A percentile compares a stretch with the other conserved stretches of the same genome.
Conservation (phyloP, 2,888 invertebrate genomes). For the Hemicrepidius hirtus region DNA sequence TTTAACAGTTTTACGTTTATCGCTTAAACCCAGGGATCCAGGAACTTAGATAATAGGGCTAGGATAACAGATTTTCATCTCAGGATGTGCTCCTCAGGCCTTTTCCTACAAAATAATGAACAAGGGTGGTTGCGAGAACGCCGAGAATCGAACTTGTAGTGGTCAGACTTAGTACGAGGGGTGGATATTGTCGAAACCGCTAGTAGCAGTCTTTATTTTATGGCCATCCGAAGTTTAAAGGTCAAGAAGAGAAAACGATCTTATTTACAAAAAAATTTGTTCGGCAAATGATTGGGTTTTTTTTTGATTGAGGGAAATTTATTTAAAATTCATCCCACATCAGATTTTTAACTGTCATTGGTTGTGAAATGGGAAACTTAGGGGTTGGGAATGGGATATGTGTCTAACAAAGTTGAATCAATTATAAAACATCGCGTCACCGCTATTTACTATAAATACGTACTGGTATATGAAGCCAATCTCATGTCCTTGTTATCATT, state of each 20-base stretch:
- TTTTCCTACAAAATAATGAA: conserved; percentile 32
- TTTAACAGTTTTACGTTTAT: neutral
- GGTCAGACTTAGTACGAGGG: conserved; percentile 16
- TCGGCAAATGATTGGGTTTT: neutral
- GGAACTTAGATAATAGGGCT: conserved; percentile 23
- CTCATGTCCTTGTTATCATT: conserved; percentile 53
- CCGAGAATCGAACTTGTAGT: conserved; percentile 27
- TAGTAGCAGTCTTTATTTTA: conserved; percentile 16
- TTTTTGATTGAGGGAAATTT: conserved; percentile 4
- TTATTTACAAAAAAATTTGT: too few species aligned
- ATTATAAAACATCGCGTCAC: conserved; percentile 35
- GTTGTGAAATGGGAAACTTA: neutral
- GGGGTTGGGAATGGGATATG: neutral
- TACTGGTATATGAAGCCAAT: conserved; percentile 51
- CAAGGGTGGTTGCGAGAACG: conserved; percentile 21
- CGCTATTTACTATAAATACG: conserved; percentile 49
- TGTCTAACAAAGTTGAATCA: conserved; percentile 26
- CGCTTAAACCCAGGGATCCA: neutral
- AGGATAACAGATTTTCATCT: conserved; percentile 37
- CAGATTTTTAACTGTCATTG: neutral
- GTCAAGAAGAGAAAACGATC: neutral
- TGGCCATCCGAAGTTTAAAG: neutral
- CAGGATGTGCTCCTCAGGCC: conserved; percentile 19
- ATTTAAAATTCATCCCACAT: neutral
- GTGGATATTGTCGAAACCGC: conserved; percentile 18